Evolutionary conservation across 2,888 invertebrate species (phyloP).

Genomic region (Eulithis prunata): DNA sequence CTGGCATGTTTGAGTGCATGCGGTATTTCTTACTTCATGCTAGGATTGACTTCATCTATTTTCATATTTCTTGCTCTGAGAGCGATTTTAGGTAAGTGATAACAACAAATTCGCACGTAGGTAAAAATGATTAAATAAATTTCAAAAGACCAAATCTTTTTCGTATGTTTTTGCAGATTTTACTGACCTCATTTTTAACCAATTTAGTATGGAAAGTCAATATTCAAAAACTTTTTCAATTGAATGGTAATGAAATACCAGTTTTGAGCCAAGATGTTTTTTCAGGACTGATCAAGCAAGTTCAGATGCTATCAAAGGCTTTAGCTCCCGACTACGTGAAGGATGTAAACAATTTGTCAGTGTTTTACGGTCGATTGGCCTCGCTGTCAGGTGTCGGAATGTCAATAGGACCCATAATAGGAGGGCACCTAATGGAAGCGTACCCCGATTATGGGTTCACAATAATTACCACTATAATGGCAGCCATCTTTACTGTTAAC

Average conservation of each 20-base stretch:
- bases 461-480: slow-evolving; percentile 63
- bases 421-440: slow-evolving; percentile 83
- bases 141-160: no score
- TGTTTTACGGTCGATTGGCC: slow-evolving; percentile 82
- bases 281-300: slow-evolving; percentile 86
- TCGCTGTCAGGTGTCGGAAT: slow-evolving; percentile 86
- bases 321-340: slow-evolving; percentile 83
- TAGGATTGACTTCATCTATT: slow-evolving; percentile 78
- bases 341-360: slow-evolving; percentile 68
- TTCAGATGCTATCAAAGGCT: slow-evolving; percentile 85
- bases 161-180: no score
- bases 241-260: no score
- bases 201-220: no score
- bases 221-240: no score
- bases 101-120: neutral
- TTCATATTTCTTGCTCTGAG: slow-evolving; percentile 69
- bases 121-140: no score
- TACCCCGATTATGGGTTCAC: slow-evolving; percentile 76
- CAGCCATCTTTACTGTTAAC: slow-evolving; percentile 50
- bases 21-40: slow-evolving; percentile 70
- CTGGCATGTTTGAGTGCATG: slow-evolving; percentile 68
- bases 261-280: slow-evolving; percentile 15
- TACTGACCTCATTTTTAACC: no score
- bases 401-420: slow-evolving; percentile 85
- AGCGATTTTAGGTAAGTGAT: slow-evolving; percentile 72